These are phyloP conservation scores for Lasiommata megera DNA, from an alignment of 2,888 invertebrate species.

Conservation along the genomic window DNA sequence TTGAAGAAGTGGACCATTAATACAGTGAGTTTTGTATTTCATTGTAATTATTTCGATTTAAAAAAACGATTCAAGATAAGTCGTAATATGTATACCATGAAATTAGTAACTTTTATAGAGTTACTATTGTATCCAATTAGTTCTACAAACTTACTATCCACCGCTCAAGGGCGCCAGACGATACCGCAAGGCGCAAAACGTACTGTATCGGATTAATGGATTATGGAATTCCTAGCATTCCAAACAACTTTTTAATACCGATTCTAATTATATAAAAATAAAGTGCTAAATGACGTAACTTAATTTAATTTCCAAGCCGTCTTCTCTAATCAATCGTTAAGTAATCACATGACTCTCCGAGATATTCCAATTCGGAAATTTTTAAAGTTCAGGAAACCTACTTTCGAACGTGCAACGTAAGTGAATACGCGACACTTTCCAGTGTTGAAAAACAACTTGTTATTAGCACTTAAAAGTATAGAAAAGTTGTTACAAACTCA, in stretches of 20 bases:
- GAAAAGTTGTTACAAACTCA: conserved; percentile 29
- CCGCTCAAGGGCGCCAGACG: conserved; percentile 27
- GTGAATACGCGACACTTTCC: conserved; percentile 26
- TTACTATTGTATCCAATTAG: conserved; percentile 22
- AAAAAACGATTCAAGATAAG: too few relatives aligned
- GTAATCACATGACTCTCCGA: neutral
- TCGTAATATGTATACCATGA: neutral
- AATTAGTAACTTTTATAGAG: conserved; percentile 15
- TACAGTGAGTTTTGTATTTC: too few relatives aligned
- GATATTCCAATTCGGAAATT: neutral
- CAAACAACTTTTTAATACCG: neutral
- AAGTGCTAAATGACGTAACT: conserved; percentile 14
- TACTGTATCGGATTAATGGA: conserved; percentile 16
- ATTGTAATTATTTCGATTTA: too few relatives aligned
- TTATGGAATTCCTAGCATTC: conserved; percentile 15
- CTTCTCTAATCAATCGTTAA: neutral
- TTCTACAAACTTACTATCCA: conserved; percentile 17
- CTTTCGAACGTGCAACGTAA: conserved; percentile 29
- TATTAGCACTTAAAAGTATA: neutral
- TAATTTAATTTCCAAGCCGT: neutral
- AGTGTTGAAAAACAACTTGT: conserved; percentile 10
- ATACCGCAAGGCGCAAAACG: conserved; percentile 11
- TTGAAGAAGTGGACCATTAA: too few relatives aligned
- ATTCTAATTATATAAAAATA: neutral
- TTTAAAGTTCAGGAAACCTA: conserved; percentile 17